Base-by-base conservation (phyloP, 2,113 vertebrate genomes). In the Catharus minimus region DNA sequence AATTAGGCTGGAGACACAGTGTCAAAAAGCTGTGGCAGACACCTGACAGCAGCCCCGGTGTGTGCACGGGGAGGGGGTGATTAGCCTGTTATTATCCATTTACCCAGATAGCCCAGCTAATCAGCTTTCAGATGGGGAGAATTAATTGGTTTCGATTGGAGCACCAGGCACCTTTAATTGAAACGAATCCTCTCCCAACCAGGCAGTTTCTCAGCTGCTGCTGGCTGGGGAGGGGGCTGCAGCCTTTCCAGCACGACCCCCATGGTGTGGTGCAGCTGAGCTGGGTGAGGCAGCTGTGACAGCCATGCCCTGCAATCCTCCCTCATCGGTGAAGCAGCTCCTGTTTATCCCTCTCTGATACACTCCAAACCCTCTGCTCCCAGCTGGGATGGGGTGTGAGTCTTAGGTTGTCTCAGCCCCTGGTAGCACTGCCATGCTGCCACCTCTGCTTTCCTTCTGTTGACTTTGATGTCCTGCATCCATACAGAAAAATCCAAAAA, bases 111-210 rank as follows among this genome's bases (percentile, higher is more conserved):
- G 96, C 95, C 94, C 0, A 0, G 94, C 92, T 96, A 95, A 97
- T 97, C 96, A 95, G 91, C 94, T 95, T 97, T 97, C 94, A 86
- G 94, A 96, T 94, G 96, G 95, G 74, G 75, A 95, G 95, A 94
- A 97, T 95, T 96, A 97, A 97, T 97, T 95, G 96, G 82, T 92
- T 96, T 93, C 71, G n/a, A 90, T 96, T 79, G 79, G 92, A 89
- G 82, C 73, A 55, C 76, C 82, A 76, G 94, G 89, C 94, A 71
- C 2, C 18, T 91, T 82, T 96, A 96, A 96, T 97, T 97, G 96
- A 97, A 97, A 97, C 50, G 87, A 92, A 95, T 95, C 81, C 33
- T 26, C 78, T 92, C 12, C 53, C 77, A 55, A 87, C 52, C 2
- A 41, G 91, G 84, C 88, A 39, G 90, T 92, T 95, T 82, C 86